Conservation (phyloP, 2,888 invertebrate species). For the Diachrysia chrysitis region DNA sequence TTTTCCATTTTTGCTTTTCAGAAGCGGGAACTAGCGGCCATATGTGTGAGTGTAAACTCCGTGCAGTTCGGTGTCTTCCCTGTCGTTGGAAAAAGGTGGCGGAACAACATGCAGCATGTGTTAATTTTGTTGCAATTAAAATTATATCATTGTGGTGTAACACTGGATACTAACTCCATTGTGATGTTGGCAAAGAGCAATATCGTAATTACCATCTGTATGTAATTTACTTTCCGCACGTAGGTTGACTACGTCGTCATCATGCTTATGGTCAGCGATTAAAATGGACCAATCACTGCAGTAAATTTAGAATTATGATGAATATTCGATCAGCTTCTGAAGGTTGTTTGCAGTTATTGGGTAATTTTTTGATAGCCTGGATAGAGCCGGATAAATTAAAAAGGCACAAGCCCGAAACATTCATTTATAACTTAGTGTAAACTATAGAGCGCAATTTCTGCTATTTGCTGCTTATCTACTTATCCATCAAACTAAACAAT, state of each 20-base stretch:
- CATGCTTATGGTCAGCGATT: conserved; percentile 12
- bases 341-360: background rate
- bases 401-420: no score
- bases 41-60: conserved; percentile 46
- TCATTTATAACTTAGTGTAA: no score
- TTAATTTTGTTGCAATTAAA: conserved; percentile 21
- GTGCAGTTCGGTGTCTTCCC: conserved; percentile 37
- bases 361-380: no score
- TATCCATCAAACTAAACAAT: no score
- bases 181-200: conserved; percentile 23
- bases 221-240: conserved; percentile 15
- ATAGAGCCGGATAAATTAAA: no score
- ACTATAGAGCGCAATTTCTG: no score
- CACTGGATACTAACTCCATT: conserved; percentile 10
- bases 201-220: conserved; percentile 37
- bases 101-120: background rate
- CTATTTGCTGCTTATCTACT: no score
- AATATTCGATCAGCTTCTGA: background rate
- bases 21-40: conserved; percentile 34
- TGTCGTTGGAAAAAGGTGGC: conserved; percentile 7
- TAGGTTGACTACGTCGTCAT: conserved; percentile 8
- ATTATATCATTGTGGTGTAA: conserved; percentile 35
- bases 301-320: background rate
- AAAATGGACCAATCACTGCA: background rate
- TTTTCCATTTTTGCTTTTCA: conserved; percentile 78